These are phyloP conservation scores for Campoletis raptor DNA, from an alignment of 2,888 invertebrate genomes.

Conservation along the genomic window DNA sequence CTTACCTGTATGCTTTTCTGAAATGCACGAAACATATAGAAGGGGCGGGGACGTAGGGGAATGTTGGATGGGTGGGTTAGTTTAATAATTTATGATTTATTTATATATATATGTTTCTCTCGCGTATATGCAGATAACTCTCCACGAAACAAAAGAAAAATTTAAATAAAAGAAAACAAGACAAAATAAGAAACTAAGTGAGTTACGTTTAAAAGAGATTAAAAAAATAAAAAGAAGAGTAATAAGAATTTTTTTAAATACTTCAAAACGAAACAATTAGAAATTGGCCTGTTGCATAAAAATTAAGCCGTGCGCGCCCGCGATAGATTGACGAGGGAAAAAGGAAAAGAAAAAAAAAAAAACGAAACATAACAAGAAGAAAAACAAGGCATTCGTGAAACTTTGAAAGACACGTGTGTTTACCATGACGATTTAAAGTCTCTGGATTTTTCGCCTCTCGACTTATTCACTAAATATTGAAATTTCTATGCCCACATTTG, in stretches of 20 bases:
- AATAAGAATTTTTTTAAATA: constrained; percentile 58
- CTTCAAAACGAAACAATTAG: constrained; percentile 70
- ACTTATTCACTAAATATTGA: constrained; percentile 26
- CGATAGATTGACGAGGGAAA: constrained; percentile 51
- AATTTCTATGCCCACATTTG: constrained; percentile 3
- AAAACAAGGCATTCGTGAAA: neutral
- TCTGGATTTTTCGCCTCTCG: constrained; percentile 65
- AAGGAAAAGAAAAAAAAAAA: constrained; percentile 31
- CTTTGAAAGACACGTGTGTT: constrained; percentile 18
- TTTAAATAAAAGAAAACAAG: constrained; percentile 57
- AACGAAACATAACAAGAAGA: neutral
- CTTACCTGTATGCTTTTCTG: constrained; percentile 92
- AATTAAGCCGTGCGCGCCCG: constrained; percentile 77
- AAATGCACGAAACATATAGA: constrained; percentile 96
- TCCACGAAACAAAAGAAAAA: constrained; percentile 72
- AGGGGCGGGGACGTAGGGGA: constrained; percentile 86
- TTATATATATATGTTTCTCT: constrained; percentile 78
- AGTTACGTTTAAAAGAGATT: constrained; percentile 35
- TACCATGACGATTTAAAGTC: constrained; percentile 48
- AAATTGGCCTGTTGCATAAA: constrained; percentile 82
- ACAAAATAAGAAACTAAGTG: constrained; percentile 27
- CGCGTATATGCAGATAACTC: constrained; percentile 78
- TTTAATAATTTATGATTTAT: constrained; percentile 85
- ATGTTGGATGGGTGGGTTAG: constrained; percentile 80
- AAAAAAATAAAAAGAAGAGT: constrained; percentile 33